A percentile compares a stretch with the other conserved stretches of the same genome.
phyloP scores from a whole-genome alignment of 2,888 invertebrate species.

The Philhelius pedissequus region DNA sequence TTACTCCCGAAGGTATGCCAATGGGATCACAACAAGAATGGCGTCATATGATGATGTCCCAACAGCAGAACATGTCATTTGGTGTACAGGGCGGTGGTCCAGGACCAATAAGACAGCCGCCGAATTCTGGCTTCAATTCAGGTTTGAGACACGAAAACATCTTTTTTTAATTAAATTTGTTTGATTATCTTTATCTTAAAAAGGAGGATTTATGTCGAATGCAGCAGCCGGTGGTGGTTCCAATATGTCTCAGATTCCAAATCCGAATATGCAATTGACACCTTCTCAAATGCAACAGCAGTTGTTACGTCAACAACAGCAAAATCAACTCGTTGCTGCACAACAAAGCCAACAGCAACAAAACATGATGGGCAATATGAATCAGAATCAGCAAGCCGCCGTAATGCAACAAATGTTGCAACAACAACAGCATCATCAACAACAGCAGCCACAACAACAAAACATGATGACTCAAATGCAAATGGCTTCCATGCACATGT shows the following conservation, averaged over 20 bases:
- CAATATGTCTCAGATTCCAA: slow-evolving; percentile 71
- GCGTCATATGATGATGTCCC: slow-evolving; percentile 80
- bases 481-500: slow-evolving; percentile 85
- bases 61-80: slow-evolving; percentile 78
- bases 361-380: slow-evolving; percentile 50
- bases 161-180: not conserved
- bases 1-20: slow-evolving; percentile 81
- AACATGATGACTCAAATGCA: slow-evolving; percentile 78
- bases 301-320: slow-evolving; percentile 79
- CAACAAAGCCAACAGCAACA: slow-evolving; percentile 75
- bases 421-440: slow-evolving; percentile 76
- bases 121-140: slow-evolving; percentile 75
- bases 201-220: slow-evolving; percentile 77
- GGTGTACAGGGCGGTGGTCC: slow-evolving; percentile 64
- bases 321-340: slow-evolving; percentile 74
- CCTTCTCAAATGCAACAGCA: slow-evolving; percentile 81
- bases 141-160: slow-evolving; percentile 68
- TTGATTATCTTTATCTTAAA: not conserved
- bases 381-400: slow-evolving; percentile 64
- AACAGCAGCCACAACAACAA: slow-evolving; percentile 73
- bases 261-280: slow-evolving; percentile 76
- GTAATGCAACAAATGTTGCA: slow-evolving; percentile 77
- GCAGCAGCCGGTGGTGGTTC: slow-evolving; percentile 69
- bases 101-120: slow-evolving; percentile 76
- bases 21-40: slow-evolving; percentile 78